phyloP scores from a whole-genome alignment of 2,113 vertebrate species.

The Plecturocebus donacophilus region DNA sequence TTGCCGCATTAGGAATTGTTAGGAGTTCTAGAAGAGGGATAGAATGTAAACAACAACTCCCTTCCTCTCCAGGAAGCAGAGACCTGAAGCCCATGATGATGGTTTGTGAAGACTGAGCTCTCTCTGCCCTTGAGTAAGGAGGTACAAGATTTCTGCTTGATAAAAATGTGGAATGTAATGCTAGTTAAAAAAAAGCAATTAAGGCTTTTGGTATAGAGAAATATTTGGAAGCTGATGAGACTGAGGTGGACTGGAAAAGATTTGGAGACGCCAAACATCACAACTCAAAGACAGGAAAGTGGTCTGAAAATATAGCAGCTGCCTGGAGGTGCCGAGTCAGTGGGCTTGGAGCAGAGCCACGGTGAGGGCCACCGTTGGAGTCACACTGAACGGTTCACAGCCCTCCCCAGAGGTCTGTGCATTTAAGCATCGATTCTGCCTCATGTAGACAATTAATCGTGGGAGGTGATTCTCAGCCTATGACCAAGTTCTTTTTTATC shows the following conservation, averaged over 20 bases:
- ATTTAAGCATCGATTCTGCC: background rate
- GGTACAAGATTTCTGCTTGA: constrained; percentile 6
- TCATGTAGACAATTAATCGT: background rate
- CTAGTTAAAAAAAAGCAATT: background rate
- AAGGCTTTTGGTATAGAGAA: background rate
- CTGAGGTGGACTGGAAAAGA: background rate
- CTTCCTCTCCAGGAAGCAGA: background rate
- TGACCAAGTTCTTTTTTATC: background rate
- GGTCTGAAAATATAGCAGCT: background rate
- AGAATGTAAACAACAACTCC: background rate
- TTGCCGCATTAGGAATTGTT: background rate
- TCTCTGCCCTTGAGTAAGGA: background rate
- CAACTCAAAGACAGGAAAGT: background rate
- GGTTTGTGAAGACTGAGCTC: background rate
- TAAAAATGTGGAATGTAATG: background rate
- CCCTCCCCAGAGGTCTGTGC: background rate
- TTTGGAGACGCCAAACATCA: background rate
- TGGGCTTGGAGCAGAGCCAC: background rate
- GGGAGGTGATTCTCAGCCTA: background rate
- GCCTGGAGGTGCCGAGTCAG: background rate
- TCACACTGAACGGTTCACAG: too few relatives aligned
- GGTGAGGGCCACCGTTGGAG: background rate
- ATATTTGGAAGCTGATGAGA: constrained; percentile 6
- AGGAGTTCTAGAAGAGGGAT: background rate
- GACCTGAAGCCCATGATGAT: background rate